Conservation (phyloP, 2,797 vertebrate genomes). For the Girardinus metallicus region DNA sequence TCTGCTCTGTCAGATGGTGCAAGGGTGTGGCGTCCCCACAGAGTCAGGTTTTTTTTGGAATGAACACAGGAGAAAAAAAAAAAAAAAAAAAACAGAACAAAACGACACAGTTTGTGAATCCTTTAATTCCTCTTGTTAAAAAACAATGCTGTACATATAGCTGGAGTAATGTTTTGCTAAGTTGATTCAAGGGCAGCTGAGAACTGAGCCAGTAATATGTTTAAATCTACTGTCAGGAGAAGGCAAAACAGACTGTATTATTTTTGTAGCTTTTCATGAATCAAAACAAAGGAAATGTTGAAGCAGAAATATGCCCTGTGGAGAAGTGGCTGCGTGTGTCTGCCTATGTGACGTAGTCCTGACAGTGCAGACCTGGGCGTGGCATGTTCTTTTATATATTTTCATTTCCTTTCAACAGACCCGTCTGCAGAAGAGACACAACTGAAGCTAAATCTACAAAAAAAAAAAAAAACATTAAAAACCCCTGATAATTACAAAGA, state of each 20-base stretch:
- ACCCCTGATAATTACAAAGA: background rate
- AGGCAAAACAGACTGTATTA: slow-evolving; percentile 8
- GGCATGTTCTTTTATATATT: slow-evolving; percentile 29
- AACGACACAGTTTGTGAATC: background rate
- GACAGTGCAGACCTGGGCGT: slow-evolving; percentile 44
- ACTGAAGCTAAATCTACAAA: background rate
- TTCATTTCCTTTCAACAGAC: background rate
- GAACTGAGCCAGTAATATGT: slow-evolving; percentile 11
- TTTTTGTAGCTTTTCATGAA: background rate
- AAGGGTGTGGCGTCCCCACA: slow-evolving; percentile 71
- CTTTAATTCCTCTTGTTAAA: background rate
- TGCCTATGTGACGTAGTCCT: slow-evolving; percentile 24
- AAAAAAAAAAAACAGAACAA: background rate
- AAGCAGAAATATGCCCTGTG: slow-evolving; percentile 9
- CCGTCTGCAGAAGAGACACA: slow-evolving; percentile 1
- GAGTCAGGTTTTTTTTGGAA: slow-evolving; percentile 28
- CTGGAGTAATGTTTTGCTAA: background rate
- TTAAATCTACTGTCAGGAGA: slow-evolving; percentile 24
- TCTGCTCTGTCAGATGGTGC: slow-evolving; percentile 45
- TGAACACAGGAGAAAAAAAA: slow-evolving; percentile 11
- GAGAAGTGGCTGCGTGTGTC: slow-evolving; percentile 15
- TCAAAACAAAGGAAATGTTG: background rate
- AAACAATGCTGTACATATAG: background rate
- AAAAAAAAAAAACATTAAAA: slow-evolving; percentile 1
- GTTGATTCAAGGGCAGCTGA: slow-evolving; percentile 6